Evolutionary conservation across 1,140 invertebrate genomes (phyloP).

Genomic region (Cydia amplana): DNA sequence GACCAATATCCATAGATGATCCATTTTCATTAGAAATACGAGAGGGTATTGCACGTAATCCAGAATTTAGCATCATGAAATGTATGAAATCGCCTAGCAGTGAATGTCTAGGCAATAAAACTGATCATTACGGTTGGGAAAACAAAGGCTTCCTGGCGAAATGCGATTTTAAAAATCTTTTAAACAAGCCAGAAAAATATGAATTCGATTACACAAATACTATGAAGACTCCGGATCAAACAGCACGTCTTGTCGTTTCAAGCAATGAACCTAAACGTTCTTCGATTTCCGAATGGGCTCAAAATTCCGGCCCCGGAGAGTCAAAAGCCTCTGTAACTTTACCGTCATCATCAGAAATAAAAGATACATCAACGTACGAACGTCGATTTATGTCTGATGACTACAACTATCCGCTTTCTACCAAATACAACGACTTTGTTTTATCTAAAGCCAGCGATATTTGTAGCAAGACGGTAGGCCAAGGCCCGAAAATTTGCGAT

Average conservation of each 20-base stretch:
- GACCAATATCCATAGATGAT: slow-evolving; percentile 74
- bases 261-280: slow-evolving; percentile 47
- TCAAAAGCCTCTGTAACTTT: slow-evolving; percentile 64
- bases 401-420: slow-evolving; percentile 64
- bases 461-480: slow-evolving; percentile 61
- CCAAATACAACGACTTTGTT: slow-evolving; percentile 69
- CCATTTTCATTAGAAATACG: slow-evolving; percentile 67
- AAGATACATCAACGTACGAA: slow-evolving; percentile 64
- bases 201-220: slow-evolving; percentile 45
- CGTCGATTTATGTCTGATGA: slow-evolving; percentile 60
- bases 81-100: slow-evolving; percentile 65
- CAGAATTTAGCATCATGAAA: slow-evolving; percentile 53
- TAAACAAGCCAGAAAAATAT: slow-evolving; percentile 48
- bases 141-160: slow-evolving; percentile 76
- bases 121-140: slow-evolving; percentile 78
- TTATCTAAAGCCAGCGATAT: slow-evolving; percentile 66
- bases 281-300: slow-evolving; percentile 51
- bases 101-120: slow-evolving; percentile 74
- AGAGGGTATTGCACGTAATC: slow-evolving; percentile 45
- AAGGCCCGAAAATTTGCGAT: slow-evolving; percentile 65
- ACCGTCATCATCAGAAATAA: slow-evolving; percentile 61
- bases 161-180: slow-evolving; percentile 55
- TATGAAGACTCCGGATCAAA: slow-evolving; percentile 43
- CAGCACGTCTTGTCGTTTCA: slow-evolving; percentile 41
- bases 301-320: slow-evolving; percentile 64